phyloP scores from a whole-genome alignment of 2,113 vertebrate species.

The Alligator mississippiensis region DNA sequence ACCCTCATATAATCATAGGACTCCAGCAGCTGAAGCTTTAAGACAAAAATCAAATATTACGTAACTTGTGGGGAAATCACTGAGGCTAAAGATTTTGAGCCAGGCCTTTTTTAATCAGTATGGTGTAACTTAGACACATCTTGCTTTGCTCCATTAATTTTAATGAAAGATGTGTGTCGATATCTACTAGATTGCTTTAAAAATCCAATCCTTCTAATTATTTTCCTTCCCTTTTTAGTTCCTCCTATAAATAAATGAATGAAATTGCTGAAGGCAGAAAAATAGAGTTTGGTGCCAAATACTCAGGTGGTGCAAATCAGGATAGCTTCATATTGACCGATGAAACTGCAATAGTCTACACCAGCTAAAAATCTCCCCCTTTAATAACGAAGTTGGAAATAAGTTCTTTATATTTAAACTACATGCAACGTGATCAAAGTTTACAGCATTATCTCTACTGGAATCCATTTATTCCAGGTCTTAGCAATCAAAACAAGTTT shows the following conservation, averaged over 20 bases:
- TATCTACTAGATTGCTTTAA: not conserved
- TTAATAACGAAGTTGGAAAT: slow-evolving; percentile 36
- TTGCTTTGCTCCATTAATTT: not conserved
- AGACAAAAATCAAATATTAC: not conserved
- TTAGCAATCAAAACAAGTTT: slow-evolving; percentile 35
- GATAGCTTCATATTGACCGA: not conserved
- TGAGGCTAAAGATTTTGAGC: not conserved
- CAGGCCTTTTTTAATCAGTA: not conserved
- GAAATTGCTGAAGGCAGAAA: not conserved
- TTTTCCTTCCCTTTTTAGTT: not conserved
- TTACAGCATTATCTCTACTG: slow-evolving; percentile 44
- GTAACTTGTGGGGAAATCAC: not conserved
- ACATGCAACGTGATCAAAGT: slow-evolving; percentile 29
- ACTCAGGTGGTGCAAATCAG: not conserved
- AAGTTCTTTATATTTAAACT: slow-evolving; percentile 50
- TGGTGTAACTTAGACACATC: not conserved
- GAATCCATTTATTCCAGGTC: slow-evolving; percentile 29
- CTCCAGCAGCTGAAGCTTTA: not conserved
- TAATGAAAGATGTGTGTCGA: not conserved
- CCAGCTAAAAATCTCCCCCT: not conserved
- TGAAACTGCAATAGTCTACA: not conserved
- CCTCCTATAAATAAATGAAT: not conserved
- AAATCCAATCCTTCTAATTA: not conserved
- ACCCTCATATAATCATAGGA: not conserved
- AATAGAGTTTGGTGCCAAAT: not conserved